Evolutionary conservation across 1,140 invertebrate species (phyloP), one percentile per base, ranked within the genome.

Genomic region (Pachyrhynchus sulphureomaculatus): DNA sequence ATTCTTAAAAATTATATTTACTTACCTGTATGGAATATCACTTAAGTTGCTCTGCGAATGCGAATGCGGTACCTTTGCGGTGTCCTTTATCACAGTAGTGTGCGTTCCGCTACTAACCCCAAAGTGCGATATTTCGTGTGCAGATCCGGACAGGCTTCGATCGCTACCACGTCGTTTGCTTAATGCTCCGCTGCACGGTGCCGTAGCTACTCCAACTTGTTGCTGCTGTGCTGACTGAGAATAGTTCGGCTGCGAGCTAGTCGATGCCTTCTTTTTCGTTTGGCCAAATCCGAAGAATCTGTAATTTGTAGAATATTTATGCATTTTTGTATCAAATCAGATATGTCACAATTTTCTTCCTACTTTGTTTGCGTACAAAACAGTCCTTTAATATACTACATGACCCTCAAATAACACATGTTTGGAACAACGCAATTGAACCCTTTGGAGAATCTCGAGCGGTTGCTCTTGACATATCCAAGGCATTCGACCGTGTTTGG

Each of bases 231-330:
- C 79, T 15, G 80, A 68, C 26, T 77, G 76, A 55, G 78, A 76
- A 36, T 72, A 69, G 62, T 78, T 76, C 65, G 83, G 72, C 44
- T 84, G 79, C 20, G 83, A 78, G 20, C 83, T 86, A 24, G 86
- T 84, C 36, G 88, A 86, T 42, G 81, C 77, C 72, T 91, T 95
- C 76, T 94, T 94, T 73, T 92, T 93, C 10, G 86, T 85, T 64
- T 87, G 89, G 15, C 88, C 90, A 77, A 95, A 95, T 65, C 84
- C 88, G 77, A 96, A 95, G 77, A 95, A 95, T 70, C 90, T 94
- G 15, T 12, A 42, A 48, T 32, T 17, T 6, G 1, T 1, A 53
- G 39, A n/a, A 21, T n/a, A 34, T 15, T n/a, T 39, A 13, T 6
- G 13, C 4, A 6, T 32, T 32, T 12, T 32, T 6, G 12, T 32